Base-by-base conservation (phyloP, 2,113 vertebrate species). In the Corydoras sp. region DNA sequence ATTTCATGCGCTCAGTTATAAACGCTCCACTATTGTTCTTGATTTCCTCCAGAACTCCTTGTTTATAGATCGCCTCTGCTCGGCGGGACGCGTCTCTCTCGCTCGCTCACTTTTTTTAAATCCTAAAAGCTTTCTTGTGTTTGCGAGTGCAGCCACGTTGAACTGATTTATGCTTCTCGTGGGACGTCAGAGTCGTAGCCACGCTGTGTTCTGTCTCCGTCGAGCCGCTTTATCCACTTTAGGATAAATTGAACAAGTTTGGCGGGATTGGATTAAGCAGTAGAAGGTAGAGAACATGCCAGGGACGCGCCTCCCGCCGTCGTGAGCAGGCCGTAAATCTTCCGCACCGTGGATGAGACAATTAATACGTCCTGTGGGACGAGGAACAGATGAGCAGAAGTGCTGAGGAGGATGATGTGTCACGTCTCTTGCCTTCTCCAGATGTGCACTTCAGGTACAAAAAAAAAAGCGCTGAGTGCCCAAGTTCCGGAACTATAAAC, bases 61-160 rank as follows among this genome's bases (percentile, higher is more conserved):
- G 61, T 72, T 72, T 76, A 49, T 75, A 30, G 66, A 58, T 58
- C 53, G 62, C 32, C 12, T 53, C 14, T 18, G n/a, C 72, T 69
- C 73, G 18, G 65, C 56, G 32, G 72, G 69, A 68, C 50, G 11
- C 18, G 31, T 62, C 24, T 58, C 54, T 56, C 10, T 53, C 18
- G 18, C 18, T 24, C 18, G 18, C 18, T 24, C 18, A 1, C 18
- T 24, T 24, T 24, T 24, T 24, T 24, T 24, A 24, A 24, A 24
- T 24, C 18, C 18, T 24, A 24, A 77, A 77, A 77, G 79, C 79
- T 75, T 77, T 75, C 75, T 51, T 80, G 79, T 70, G 75, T 66
- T 69, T 62, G 62, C 65, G 71, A 77, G 69, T 62, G 54, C 67
- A 71, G 30, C 60, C 53, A 43, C 15, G 58, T 62, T 80, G 58